Conservation (phyloP, 2,797 vertebrate genomes). For the Monodelphis domestica region DNA sequence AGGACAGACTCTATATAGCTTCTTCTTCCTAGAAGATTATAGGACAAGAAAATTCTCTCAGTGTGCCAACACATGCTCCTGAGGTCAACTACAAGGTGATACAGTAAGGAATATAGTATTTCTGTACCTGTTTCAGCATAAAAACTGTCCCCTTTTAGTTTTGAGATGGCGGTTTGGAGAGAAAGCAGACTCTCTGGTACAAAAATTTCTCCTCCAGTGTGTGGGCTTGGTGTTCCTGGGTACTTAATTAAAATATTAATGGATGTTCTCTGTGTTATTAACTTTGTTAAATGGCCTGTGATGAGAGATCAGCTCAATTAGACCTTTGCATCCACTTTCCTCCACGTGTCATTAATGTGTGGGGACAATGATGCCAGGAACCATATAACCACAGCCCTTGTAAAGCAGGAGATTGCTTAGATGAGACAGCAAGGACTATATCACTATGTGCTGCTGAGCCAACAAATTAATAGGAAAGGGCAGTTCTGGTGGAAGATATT, state of each 20-base stretch:
- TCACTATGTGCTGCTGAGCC: background rate
- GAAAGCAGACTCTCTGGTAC: background rate
- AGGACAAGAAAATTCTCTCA: background rate
- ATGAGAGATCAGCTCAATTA: slow-evolving; percentile 74
- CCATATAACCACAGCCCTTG: slow-evolving; percentile 29
- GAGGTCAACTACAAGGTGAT: background rate
- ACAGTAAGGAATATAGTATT: background rate
- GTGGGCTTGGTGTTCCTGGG: slow-evolving; percentile 57
- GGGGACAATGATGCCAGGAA: slow-evolving; percentile 67
- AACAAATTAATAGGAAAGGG: background rate
- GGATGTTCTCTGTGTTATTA: slow-evolving; percentile 69
- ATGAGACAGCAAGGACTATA: background rate
- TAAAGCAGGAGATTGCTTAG: background rate
- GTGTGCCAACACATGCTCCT: background rate
- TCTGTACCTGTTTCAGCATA: background rate
- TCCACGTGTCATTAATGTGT: slow-evolving; percentile 66
- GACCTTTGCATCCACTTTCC: slow-evolving; percentile 68
- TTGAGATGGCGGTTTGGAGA: background rate
- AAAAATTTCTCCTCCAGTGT: slow-evolving; percentile 53
- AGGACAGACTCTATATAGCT: background rate
- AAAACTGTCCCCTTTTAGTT: background rate
- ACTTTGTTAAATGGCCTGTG: slow-evolving; percentile 71
- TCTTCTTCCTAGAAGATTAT: background rate
- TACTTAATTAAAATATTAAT: slow-evolving; percentile 79
- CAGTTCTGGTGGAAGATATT: background rate